A percentile compares a stretch with the other conserved stretches of the same genome.
These are phyloP conservation scores for Asobara japonica DNA, from an alignment of 1,140 invertebrate species.

Conservation along the genomic window DNA sequence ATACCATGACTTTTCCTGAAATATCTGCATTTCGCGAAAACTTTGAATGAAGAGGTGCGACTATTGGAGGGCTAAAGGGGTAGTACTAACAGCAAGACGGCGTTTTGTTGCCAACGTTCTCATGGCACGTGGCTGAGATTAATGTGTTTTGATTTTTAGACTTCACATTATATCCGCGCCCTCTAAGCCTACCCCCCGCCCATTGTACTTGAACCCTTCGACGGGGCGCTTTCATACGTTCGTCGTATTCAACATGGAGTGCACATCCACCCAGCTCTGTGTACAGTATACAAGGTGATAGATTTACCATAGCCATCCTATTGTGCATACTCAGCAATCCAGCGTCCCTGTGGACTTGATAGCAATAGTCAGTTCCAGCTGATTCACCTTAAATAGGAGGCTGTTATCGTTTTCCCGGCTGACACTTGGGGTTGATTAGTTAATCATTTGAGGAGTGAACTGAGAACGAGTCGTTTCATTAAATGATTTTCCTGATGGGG, in stretches of 20 bases:
- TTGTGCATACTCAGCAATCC: not conserved
- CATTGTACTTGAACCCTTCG: conserved; percentile 14
- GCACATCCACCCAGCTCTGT: not conserved
- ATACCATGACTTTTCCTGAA: too few species aligned
- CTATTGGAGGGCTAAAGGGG: not conserved
- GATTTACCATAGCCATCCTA: not conserved
- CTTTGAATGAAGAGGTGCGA: too few species aligned
- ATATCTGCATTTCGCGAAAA: too few species aligned
- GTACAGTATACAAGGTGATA: not conserved
- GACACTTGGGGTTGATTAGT: not conserved
- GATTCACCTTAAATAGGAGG: conserved; percentile 24
- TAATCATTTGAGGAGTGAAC: not conserved
- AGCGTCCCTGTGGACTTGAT: not conserved
- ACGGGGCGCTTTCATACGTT: not conserved
- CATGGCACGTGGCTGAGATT: conserved; percentile 64
- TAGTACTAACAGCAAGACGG: conserved; percentile 19
- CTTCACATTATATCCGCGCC: conserved; percentile 57
- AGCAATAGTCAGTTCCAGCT: conserved; percentile 18
- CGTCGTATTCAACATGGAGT: conserved; percentile 4
- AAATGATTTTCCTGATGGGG: too few species aligned
- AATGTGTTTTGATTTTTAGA: conserved; percentile 69
- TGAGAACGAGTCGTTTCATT: too few species aligned
- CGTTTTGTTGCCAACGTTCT: conserved; percentile 54
- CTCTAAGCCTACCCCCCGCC: conserved; percentile 47
- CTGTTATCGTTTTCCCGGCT: conserved; percentile 33